Conservation (phyloP, 2,797 vertebrate species). For the Sebastes ruberrimus region DNA sequence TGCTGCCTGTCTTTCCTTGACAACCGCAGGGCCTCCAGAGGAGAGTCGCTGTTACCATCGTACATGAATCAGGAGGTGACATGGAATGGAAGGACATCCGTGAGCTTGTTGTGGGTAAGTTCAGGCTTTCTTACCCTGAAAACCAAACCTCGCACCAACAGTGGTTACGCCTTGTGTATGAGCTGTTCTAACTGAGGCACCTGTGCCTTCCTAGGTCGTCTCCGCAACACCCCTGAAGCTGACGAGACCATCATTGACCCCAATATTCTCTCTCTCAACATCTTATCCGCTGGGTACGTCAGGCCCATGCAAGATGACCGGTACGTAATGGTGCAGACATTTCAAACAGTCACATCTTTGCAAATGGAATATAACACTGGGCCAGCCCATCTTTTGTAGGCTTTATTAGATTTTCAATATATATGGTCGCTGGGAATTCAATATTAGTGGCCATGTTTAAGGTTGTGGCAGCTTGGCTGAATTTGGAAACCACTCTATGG, state of each 20-base stretch:
- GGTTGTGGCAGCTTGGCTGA: constrained; percentile 11
- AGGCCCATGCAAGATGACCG: constrained; percentile 92
- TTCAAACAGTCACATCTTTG: neutral
- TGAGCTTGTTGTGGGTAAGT: constrained; percentile 96
- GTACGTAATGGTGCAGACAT: constrained; percentile 75
- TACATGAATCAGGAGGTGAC: constrained; percentile 93
- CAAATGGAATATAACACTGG: neutral
- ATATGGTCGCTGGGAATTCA: neutral
- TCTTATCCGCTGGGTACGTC: constrained; percentile 90
- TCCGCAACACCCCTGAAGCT: constrained; percentile 93
- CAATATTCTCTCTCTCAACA: constrained; percentile 97
- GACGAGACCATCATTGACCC: constrained; percentile 95
- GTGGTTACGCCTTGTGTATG: neutral
- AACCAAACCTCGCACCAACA: neutral
- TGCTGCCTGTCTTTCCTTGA: neutral
- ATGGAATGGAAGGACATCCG: constrained; percentile 95
- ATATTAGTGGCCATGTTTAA: neutral
- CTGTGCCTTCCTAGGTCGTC: constrained; percentile 83
- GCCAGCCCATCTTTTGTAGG: neutral
- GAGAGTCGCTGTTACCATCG: constrained; percentile 92
- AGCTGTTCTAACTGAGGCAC: neutral
- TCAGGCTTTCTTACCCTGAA: neutral
- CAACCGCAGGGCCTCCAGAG: constrained; percentile 93
- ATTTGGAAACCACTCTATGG: constrained; percentile 13
- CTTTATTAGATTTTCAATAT: neutral